phyloP scores from a whole-genome alignment of 1,140 invertebrate genomes.

The Drosophila punjabiensis region DNA sequence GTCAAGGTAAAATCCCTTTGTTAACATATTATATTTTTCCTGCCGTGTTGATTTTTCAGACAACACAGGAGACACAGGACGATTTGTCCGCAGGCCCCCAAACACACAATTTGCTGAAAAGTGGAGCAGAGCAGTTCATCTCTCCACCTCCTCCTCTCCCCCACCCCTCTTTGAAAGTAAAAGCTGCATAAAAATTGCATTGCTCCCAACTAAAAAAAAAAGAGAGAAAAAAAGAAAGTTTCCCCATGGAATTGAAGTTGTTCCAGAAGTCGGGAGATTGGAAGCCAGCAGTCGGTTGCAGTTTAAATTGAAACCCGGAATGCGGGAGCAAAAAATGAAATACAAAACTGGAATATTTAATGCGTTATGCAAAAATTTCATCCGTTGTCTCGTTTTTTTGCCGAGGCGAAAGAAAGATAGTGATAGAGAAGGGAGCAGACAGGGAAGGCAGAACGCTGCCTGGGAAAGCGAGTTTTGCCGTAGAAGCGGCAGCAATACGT shows the following conservation, averaged over 20 bases:
- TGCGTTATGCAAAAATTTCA: conserved; percentile 81
- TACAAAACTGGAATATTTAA: conserved; percentile 81
- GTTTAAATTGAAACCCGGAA: conserved; percentile 80
- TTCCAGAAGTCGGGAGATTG: conserved; percentile 45
- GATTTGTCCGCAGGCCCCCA: conserved; percentile 39
- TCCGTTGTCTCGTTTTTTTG: conserved; percentile 48
- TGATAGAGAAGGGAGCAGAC: conserved; percentile 10
- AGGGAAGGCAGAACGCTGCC: conserved; percentile 14
- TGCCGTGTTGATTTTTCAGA: conserved; percentile 22
- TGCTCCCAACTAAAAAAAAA: conserved; percentile 33
- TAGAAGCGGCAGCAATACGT: conserved; percentile 65
- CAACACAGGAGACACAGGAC: conserved; percentile 21
- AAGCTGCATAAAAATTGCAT: conserved; percentile 68
- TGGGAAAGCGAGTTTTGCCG: conserved; percentile 20
- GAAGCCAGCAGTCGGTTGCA: conserved; percentile 56
- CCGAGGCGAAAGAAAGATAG: conserved; percentile 26
- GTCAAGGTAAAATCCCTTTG: not conserved
- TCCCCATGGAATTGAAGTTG: conserved; percentile 48
- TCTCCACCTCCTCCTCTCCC: conserved; percentile 15
- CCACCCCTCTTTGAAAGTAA: conserved; percentile 59
- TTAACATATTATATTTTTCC: conserved; percentile 26
- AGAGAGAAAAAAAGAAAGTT: not conserved
- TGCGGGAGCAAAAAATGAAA: conserved; percentile 46
- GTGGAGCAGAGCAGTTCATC: conserved; percentile 65
- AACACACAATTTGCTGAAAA: conserved; percentile 74